Evolutionary conservation across 2,797 vertebrate genomes (phyloP).

Genomic region (Euthynnus affinis): DNA sequence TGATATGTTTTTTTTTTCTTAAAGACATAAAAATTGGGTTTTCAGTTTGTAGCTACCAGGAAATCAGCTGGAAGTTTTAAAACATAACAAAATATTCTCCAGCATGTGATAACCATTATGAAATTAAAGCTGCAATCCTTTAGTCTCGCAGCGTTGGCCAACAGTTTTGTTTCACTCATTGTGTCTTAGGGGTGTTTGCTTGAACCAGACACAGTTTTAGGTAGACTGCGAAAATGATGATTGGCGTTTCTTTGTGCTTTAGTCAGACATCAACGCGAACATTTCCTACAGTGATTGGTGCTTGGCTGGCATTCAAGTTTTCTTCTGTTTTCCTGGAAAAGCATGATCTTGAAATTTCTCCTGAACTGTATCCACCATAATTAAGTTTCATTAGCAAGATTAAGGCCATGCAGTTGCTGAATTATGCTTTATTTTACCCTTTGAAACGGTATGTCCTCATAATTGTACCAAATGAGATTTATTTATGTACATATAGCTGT

Average conservation of each 20-base stretch:
- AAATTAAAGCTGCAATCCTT: conserved; percentile 21
- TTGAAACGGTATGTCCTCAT: neutral
- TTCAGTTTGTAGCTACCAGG: neutral
- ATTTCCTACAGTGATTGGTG: neutral
- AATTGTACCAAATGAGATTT: neutral
- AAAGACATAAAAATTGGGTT: neutral
- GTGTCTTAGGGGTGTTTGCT: neutral
- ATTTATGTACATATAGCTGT: neutral
- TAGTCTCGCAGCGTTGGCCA: neutral
- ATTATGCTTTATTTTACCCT: neutral
- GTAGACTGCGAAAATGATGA: neutral
- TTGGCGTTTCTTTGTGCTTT: neutral
- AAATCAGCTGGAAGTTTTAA: conserved; percentile 2
- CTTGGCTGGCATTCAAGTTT: neutral
- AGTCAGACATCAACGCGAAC: neutral
- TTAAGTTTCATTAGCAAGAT: neutral
- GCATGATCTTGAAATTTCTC: neutral
- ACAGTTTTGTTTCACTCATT: neutral
- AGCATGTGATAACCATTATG: conserved; percentile 25
- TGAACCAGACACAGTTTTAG: neutral
- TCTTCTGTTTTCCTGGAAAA: neutral
- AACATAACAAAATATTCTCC: conserved; percentile 8
- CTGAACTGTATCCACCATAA: neutral
- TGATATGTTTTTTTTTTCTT: too few relatives aligned
- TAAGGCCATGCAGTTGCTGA: neutral